A percentile compares a stretch with the other conserved stretches of the same genome.
These are phyloP conservation scores for Glaucidium brasilianum DNA, from an alignment of 2,113 vertebrate genomes.

Conservation along the genomic window DNA sequence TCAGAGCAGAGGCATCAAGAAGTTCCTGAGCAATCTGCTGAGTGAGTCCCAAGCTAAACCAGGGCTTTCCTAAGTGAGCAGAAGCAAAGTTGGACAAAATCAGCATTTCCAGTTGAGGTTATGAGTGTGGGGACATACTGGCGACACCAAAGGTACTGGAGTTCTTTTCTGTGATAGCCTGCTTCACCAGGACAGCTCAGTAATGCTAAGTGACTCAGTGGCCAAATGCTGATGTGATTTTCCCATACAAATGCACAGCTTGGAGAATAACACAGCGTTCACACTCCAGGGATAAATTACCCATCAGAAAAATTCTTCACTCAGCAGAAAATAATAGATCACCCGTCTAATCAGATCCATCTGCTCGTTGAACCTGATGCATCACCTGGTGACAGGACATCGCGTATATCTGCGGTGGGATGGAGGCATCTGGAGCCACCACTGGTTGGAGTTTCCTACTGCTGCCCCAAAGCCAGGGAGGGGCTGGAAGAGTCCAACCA, in stretches of 20 bases:
- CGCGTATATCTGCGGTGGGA: not conserved
- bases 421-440: not conserved
- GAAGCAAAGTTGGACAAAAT: not conserved
- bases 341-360: not conserved
- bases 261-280: not conserved
- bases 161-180: fast-evolving
- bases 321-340: not conserved
- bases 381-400: not conserved
- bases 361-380: not conserved
- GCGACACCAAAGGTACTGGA: not conserved
- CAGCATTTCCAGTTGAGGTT: not conserved
- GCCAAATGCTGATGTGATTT: not conserved
- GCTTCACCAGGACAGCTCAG: not conserved
- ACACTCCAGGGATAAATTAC: not conserved
- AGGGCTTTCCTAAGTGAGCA: not conserved
- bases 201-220: too few relatives aligned
- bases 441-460: not conserved
- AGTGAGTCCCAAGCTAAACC: not conserved
- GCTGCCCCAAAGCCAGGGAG: not conserved
- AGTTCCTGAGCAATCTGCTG: not conserved
- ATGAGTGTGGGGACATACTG: not conserved
- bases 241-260: not conserved
- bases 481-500: not conserved
- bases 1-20: not conserved
- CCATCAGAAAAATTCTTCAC: not conserved